phyloP scores from a whole-genome alignment of 2,113 vertebrate species.

The Paedocypris sp. region DNA sequence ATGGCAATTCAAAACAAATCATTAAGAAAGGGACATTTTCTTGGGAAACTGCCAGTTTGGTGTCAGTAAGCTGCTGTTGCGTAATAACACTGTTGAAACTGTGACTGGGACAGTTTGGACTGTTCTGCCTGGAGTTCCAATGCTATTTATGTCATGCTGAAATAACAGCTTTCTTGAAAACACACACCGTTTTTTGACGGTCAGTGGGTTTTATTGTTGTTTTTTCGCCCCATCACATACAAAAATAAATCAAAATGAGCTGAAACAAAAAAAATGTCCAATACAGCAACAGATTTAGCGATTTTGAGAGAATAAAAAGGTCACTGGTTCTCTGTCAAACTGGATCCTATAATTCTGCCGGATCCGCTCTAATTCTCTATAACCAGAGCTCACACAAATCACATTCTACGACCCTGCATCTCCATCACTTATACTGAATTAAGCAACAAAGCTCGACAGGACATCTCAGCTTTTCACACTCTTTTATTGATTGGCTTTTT shows the following conservation, averaged over 20 bases:
- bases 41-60: background rate
- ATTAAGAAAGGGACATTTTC: background rate
- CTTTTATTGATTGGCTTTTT: too few relatives aligned
- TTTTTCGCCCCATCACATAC: slow-evolving; percentile 99
- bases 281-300: slow-evolving; percentile 53
- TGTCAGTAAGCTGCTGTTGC: background rate
- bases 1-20: background rate
- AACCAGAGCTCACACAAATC: slow-evolving; percentile 47
- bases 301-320: slow-evolving; percentile 54
- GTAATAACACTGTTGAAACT: background rate
- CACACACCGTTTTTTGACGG: slow-evolving; percentile 58
- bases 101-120: background rate
- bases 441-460: too few relatives aligned
- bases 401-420: slow-evolving; percentile 59
- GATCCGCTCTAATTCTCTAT: slow-evolving; percentile 38
- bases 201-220: slow-evolving; percentile 98
- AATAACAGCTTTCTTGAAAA: background rate
- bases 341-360: slow-evolving; percentile 27
- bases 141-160: background rate
- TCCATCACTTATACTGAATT: too few relatives aligned
- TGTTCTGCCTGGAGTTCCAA: background rate
- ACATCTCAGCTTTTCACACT: too few relatives aligned
- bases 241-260: slow-evolving; percentile 99
- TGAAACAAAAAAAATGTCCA: slow-evolving; percentile 61
- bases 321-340: slow-evolving; percentile 62